Percentiles rank a stretch among this genome's conserved stretches.
These are phyloP conservation scores for Pitangus sulphuratus DNA, from an alignment of 2,797 vertebrate genomes.

Conservation along the genomic window DNA sequence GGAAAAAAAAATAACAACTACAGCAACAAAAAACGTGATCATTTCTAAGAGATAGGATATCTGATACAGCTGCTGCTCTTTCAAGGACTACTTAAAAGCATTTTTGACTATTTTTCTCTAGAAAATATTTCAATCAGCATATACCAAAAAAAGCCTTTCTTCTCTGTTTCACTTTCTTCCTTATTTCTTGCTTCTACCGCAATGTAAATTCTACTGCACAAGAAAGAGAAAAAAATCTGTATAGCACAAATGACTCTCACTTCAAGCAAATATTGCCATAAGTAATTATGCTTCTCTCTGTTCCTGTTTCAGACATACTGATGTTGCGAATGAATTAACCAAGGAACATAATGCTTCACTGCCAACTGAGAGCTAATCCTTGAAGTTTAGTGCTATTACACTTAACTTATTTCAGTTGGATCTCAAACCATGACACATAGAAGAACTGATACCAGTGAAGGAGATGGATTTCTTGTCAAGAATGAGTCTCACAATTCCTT, in stretches of 20 bases:
- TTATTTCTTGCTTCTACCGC: not conserved
- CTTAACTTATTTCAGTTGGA: not conserved
- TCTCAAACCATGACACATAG: not conserved
- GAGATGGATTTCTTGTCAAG: not conserved
- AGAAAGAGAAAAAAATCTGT: not conserved
- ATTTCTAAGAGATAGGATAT: not conserved
- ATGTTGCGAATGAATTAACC: constrained; percentile 47
- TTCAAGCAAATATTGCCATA: constrained; percentile 51
- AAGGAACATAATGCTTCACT: constrained; percentile 10
- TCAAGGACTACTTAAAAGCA: constrained; percentile 25
- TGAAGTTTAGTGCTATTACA: constrained; percentile 30
- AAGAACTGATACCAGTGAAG: not conserved
- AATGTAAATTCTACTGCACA: not conserved
- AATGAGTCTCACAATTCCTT: not conserved
- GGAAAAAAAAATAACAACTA: not conserved
- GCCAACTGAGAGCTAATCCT: constrained; percentile 15
- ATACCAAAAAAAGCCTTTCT: not conserved
- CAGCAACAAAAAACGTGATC: not conserved
- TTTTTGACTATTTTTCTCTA: not conserved
- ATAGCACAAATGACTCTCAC: constrained; percentile 26
- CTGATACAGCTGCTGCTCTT: constrained; percentile 20
- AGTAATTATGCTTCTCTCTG: constrained; percentile 42
- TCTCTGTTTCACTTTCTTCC: constrained; percentile 4
- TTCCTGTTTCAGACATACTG: constrained; percentile 49
- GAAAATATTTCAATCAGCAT: constrained; percentile 31